Evolutionary conservation across 2,797 vertebrate species (phyloP).

Genomic region (Cossypha heuglini): DNA sequence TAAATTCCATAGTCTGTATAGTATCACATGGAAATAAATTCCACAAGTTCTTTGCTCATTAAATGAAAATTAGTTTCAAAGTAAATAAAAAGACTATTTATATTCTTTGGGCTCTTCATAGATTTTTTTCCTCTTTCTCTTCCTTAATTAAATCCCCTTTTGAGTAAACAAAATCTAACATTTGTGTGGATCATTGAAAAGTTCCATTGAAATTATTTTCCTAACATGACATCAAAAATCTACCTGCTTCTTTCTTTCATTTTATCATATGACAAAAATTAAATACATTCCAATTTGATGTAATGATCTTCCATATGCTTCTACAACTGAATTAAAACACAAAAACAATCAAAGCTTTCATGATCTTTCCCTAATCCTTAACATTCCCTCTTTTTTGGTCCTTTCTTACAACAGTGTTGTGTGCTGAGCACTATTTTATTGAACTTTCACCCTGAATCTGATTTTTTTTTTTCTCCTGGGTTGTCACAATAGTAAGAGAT

Average conservation of each 20-base stretch:
- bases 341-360: not conserved
- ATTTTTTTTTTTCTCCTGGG: not conserved
- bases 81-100: not conserved
- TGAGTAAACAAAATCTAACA: not conserved
- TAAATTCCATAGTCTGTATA: not conserved
- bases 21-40: not conserved
- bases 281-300: not conserved
- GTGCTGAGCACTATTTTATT: not conserved
- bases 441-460: not conserved
- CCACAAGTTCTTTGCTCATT: not conserved
- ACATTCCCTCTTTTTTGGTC: not conserved
- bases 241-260: not conserved
- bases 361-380: not conserved
- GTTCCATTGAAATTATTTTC: not conserved
- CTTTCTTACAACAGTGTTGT: not conserved
- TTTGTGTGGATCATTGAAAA: not conserved
- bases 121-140: not conserved
- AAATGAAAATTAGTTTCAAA: not conserved
- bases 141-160: not conserved
- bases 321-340: not conserved
- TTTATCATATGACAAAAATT: not conserved
- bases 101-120: not conserved
- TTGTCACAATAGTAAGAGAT: not conserved
- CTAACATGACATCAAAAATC: not conserved
- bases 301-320: not conserved